Conservation (phyloP, 2,113 vertebrate genomes). For the Pelvicachromis taeniatus region DNA sequence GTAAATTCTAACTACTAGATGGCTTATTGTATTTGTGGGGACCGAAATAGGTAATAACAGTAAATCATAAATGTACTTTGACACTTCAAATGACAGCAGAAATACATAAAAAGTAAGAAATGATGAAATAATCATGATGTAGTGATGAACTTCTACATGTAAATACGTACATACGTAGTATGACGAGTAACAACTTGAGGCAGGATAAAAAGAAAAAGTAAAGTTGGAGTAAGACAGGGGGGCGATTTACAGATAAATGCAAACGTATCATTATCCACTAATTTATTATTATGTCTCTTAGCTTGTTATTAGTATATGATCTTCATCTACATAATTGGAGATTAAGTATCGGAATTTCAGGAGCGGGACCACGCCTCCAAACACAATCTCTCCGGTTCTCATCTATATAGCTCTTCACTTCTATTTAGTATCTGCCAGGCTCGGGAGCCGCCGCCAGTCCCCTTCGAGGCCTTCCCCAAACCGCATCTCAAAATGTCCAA, state of each 20-base stretch:
- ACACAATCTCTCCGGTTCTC: too few relatives aligned
- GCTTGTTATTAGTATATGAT: background rate
- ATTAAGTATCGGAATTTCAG: too few relatives aligned
- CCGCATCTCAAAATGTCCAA: too few relatives aligned
- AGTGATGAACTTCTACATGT: background rate
- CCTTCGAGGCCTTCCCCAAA: too few relatives aligned
- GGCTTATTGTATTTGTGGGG: background rate
- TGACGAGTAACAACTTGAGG: background rate
- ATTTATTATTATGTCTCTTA: background rate
- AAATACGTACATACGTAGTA: background rate
- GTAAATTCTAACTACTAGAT: background rate
- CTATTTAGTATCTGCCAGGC: too few relatives aligned
- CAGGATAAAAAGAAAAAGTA: background rate
- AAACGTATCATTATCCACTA: fast-evolving
- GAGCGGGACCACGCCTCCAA: too few relatives aligned
- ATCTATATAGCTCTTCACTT: too few relatives aligned
- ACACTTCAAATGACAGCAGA: background rate
- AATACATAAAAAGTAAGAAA: background rate
- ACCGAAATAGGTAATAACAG: background rate
- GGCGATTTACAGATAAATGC: background rate
- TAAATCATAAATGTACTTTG: background rate
- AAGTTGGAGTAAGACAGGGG: background rate
- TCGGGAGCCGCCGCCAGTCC: too few relatives aligned
- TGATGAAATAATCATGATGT: background rate
- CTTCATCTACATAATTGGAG: background rate